Conservation (phyloP, 2,797 vertebrate species). For the Cuniculus paca region DNA sequence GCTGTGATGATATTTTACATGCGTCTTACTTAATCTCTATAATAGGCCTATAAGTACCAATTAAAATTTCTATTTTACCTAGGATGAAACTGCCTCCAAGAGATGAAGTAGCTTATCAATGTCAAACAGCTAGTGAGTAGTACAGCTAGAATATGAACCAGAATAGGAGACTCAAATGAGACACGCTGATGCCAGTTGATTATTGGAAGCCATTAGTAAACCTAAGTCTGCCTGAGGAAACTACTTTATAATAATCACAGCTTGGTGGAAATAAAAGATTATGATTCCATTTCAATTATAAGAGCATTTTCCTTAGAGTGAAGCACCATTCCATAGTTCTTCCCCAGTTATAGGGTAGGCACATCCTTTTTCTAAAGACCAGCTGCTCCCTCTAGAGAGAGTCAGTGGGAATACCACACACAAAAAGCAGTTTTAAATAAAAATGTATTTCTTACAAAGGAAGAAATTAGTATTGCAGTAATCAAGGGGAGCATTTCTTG, state of each 20-base stretch:
- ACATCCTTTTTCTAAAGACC: slow-evolving; percentile 46
- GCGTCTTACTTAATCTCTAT: slow-evolving; percentile 42
- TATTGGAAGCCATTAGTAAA: slow-evolving; percentile 31
- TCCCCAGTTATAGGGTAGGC: not conserved
- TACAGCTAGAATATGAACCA: not conserved
- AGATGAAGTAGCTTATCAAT: not conserved
- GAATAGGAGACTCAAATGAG: not conserved
- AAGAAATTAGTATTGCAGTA: not conserved
- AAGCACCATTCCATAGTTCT: not conserved
- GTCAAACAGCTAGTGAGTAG: not conserved
- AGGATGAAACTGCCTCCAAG: not conserved
- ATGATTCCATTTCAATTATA: slow-evolving; percentile 40
- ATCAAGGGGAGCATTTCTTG: not conserved
- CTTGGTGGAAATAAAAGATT: not conserved
- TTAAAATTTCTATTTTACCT: slow-evolving; percentile 27
- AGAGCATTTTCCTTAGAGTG: not conserved
- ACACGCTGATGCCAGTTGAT: not conserved
- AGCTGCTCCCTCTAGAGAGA: slow-evolving; percentile 76
- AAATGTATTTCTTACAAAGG: not conserved
- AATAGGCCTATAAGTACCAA: not conserved
- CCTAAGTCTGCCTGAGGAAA: not conserved
- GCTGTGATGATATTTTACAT: slow-evolving; percentile 1
- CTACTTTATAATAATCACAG: not conserved
- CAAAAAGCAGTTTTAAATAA: not conserved
- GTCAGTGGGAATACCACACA: not conserved